Evolutionary conservation across 30 jellyfish, hydroid and myxozoan species (phyloP), one percentile per base, ranked within the genome.

Genomic region (Hydra vulgaris): DNA sequence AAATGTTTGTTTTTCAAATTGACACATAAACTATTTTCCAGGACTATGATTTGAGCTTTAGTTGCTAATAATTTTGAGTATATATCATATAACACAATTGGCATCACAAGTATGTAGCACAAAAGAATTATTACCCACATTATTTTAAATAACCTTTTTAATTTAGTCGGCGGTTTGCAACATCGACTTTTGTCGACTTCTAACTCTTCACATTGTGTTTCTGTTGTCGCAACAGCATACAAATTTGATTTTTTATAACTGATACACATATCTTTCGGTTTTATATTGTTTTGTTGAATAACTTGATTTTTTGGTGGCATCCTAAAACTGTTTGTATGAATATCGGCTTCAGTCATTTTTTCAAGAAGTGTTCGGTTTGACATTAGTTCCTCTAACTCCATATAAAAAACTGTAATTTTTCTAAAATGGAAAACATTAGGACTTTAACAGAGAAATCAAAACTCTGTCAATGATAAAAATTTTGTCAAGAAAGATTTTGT

Each of bases 41-140:
- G 55, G 0, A 69, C 27, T 26, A 74, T 73, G 56, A 89, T 53
- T 79, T 73, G 81, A 25, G 67, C 52, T 25, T 80, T 40, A 21
- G 89, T 72, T 7, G 69, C 26, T 17, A 18, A 26, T 15, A 89
- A 84, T 54, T 80, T 85, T 52, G 79, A 7, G 71, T 81, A 74
- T 69, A 89, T 21, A 26, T 80, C 75, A 40, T 88, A 73, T 56
- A 89, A 70, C 56, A 89, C 66, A 52, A 85, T 71, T 21, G 97
- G 97, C 95, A 89, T 85, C 23, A 81, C 94, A 26, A 89, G 81
- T 27, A 89, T 84, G 81, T 89, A 89, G 17, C 79, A 74, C 17
- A 89, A 68, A 8, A 89, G 79, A 23, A 89, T 56, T 22, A 89
- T 70, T 8, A 85, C 76, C 97, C 97, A 89, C 73, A 81, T 70